Conservation (phyloP, 2,797 vertebrate species). For the Clamator glandarius region DNA sequence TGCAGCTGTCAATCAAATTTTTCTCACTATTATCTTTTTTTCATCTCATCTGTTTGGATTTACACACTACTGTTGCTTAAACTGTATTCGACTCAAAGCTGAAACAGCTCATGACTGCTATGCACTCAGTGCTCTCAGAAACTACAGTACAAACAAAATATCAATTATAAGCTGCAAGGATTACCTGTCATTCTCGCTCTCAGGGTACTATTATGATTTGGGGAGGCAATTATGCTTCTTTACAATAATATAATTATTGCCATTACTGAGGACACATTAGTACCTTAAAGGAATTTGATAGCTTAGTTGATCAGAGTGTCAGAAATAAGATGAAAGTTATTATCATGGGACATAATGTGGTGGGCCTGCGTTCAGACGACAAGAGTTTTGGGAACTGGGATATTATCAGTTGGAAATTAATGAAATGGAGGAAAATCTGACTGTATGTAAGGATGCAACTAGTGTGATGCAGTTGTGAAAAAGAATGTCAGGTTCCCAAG, state of each 20-base stretch:
- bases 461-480: not conserved
- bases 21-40: slow-evolving; percentile 4
- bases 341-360: not conserved
- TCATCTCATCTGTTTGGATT: slow-evolving; percentile 20
- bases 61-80: not conserved
- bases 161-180: not conserved
- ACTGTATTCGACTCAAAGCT: not conserved
- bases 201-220: not conserved
- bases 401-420: not conserved
- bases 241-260: not conserved
- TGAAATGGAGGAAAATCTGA: not conserved
- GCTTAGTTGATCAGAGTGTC: not conserved
- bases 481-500: not conserved
- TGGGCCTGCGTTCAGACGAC: not conserved
- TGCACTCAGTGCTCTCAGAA: not conserved
- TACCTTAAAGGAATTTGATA: not conserved
- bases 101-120: not conserved
- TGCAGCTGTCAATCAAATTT: slow-evolving; percentile 29
- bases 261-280: not conserved
- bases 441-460: not conserved
- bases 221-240: not conserved
- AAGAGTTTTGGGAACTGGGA: not conserved
- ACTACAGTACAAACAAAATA: not conserved
- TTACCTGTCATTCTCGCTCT: not conserved
- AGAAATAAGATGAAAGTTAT: not conserved